Evolutionary conservation across 2,113 vertebrate species (phyloP), one percentile per base, ranked within the genome.

Genomic region (Tangachromis dhanisi): DNA sequence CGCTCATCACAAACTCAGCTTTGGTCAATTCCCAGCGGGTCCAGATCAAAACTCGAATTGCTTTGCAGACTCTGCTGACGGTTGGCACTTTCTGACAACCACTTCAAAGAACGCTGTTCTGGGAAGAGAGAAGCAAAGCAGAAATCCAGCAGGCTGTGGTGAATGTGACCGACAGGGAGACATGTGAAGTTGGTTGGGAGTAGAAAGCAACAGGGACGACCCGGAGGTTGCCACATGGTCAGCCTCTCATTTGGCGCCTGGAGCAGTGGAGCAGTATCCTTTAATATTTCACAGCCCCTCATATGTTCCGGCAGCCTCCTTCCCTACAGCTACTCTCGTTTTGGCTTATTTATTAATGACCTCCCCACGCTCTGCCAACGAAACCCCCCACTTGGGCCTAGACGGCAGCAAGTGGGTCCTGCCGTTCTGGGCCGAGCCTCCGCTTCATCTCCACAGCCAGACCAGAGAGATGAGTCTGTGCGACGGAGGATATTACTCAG

Each of bases 281-380:
- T 96, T 90, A 95, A 96, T 96, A 95, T 96, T 96, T 96, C 92
- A 96, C 88, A 76, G 80, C 61, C 86, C 80, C 8, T 92, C 94
- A 87, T 96, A 96, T 96, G 95, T 94, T 95, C 94, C 84, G 84
- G 86, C 92, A 11, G 83, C 88, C 86, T 90, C 91, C 76, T 83
- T 57, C 91, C 95, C 93, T 92, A n/a, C 79, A 91, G 94, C 95
- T 42, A 90, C 66, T 88, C 89, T 87, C 89, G 63, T 73, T 81
- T 47, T 81, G 73, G 9, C 42, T 95, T 63, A 91, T 89, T 95
- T 94, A 95, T 95, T 95, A 83, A 95, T 92, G 87, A 92, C 89
- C 59, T 57, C 49, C 71, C 59, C 83, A 4, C 21, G 38, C 31
- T 16, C 81, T 82, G 90, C 92, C 93, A 93, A 80, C 87, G 87